Conservation (phyloP, 2,888 invertebrate genomes). For the Mesoligia furuncula region DNA sequence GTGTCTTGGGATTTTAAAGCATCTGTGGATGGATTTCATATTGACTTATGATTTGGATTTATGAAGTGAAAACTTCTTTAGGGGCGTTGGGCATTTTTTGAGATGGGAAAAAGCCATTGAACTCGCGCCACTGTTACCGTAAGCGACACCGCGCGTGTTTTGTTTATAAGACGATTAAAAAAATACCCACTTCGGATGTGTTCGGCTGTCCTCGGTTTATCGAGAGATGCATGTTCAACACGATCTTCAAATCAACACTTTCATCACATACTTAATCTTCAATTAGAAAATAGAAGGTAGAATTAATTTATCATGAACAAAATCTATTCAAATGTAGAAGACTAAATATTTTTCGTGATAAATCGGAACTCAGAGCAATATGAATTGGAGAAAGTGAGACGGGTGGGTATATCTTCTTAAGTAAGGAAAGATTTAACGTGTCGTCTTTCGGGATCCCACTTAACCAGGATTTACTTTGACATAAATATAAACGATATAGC, state of each 20-base stretch:
- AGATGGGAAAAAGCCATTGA: too few relatives aligned
- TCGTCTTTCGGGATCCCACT: slow-evolving; percentile 33
- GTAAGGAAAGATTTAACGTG: slow-evolving; percentile 37
- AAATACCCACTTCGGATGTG: too few relatives aligned
- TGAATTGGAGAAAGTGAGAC: slow-evolving; percentile 27
- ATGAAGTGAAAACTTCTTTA: too few relatives aligned
- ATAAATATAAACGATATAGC: slow-evolving; percentile 25
- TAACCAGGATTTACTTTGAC: slow-evolving; percentile 46
- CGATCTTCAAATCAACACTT: background rate
- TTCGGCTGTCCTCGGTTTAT: too few relatives aligned
- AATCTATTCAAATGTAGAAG: background rate
- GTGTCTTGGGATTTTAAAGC: background rate
- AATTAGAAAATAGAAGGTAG: background rate
- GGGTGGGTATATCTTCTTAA: slow-evolving; percentile 29
- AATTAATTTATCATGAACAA: background rate
- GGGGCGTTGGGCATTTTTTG: too few relatives aligned
- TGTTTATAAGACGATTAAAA: too few relatives aligned
- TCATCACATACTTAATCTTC: background rate
- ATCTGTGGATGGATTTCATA: background rate
- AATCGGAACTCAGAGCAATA: slow-evolving; percentile 13
- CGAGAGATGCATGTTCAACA: background rate
- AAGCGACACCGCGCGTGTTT: too few relatives aligned
- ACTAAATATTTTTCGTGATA: background rate
- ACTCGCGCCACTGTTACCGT: too few relatives aligned
- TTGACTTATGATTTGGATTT: too few relatives aligned